Evolutionary conservation across 1,140 invertebrate genomes (phyloP).

Genomic region (Saccostrea glomerata): DNA sequence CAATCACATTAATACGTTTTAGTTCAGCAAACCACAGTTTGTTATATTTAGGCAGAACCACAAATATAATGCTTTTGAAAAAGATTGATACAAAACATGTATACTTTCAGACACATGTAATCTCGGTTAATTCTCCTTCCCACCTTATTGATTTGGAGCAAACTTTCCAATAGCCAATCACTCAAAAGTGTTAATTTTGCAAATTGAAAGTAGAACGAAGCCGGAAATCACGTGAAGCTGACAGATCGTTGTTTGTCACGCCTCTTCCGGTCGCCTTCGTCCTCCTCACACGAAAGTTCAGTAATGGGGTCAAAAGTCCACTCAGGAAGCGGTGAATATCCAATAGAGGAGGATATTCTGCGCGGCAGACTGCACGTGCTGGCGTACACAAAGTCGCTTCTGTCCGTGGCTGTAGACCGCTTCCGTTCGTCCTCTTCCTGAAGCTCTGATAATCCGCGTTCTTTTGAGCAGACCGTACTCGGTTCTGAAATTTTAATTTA

Average conservation of each 20-base stretch:
- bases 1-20: too few relatives aligned
- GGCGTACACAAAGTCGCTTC: neutral
- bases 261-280: neutral
- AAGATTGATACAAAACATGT: too few relatives aligned
- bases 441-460: neutral
- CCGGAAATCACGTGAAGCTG: neutral
- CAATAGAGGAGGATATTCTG: neutral
- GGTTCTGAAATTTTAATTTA: slow-evolving; percentile 6
- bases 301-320: neutral
- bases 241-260: neutral
- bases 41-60: too few relatives aligned
- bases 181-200: neutral
- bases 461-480: neutral
- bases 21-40: too few relatives aligned
- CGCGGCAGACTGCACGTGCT: slow-evolving; percentile 12
- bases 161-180: too few relatives aligned
- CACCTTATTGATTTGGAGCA: too few relatives aligned
- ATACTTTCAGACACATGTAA: too few relatives aligned
- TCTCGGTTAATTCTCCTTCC: too few relatives aligned
- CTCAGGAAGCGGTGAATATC: neutral
- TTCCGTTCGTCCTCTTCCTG: neutral
- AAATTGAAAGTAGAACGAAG: neutral
- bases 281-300: slow-evolving; percentile 13
- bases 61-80: too few relatives aligned
- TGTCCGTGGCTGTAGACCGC: neutral